These are phyloP conservation scores for Motacilla alba DNA, from an alignment of 2,113 vertebrate species.

Conservation along the genomic window DNA sequence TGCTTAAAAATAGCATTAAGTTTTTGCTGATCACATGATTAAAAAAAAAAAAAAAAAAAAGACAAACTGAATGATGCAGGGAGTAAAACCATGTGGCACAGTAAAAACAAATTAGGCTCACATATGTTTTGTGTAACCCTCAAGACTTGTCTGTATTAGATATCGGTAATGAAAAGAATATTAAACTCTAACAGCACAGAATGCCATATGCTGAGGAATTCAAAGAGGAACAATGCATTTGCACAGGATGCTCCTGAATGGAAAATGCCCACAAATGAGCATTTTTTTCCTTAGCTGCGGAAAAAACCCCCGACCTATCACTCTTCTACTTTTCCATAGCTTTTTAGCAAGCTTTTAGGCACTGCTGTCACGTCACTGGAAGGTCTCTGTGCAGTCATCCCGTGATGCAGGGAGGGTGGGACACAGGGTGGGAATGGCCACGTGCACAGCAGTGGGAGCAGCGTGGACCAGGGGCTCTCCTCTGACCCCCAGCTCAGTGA, in stretches of 20 bases:
- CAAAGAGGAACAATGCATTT: slow-evolving; percentile 36
- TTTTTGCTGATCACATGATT: slow-evolving; percentile 48
- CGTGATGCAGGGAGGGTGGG: accelerated
- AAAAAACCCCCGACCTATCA: not conserved
- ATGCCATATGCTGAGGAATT: slow-evolving; percentile 33
- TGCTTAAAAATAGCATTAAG: slow-evolving; percentile 60
- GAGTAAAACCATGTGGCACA: slow-evolving; percentile 62
- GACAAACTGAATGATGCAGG: slow-evolving; percentile 56
- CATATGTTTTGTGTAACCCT: slow-evolving; percentile 66
- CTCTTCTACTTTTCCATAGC: not conserved
- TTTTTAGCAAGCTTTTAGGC: not conserved
- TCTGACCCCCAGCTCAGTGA: not conserved
- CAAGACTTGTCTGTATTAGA: slow-evolving; percentile 62
- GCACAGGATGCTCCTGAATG: slow-evolving; percentile 38
- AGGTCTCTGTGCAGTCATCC: not conserved
- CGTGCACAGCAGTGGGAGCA: accelerated
- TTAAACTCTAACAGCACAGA: slow-evolving; percentile 46
- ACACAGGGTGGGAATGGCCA: not conserved
- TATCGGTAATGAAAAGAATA: slow-evolving; percentile 63
- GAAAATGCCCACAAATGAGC: slow-evolving; percentile 41
- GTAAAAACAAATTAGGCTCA: slow-evolving; percentile 62
- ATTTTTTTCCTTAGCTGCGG: not conserved
- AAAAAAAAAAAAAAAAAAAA: not conserved
- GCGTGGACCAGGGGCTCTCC: not conserved
- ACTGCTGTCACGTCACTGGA: not conserved